Evolutionary conservation across 1,140 invertebrate species (phyloP).

Genomic region (Sitophilus oryzae): DNA sequence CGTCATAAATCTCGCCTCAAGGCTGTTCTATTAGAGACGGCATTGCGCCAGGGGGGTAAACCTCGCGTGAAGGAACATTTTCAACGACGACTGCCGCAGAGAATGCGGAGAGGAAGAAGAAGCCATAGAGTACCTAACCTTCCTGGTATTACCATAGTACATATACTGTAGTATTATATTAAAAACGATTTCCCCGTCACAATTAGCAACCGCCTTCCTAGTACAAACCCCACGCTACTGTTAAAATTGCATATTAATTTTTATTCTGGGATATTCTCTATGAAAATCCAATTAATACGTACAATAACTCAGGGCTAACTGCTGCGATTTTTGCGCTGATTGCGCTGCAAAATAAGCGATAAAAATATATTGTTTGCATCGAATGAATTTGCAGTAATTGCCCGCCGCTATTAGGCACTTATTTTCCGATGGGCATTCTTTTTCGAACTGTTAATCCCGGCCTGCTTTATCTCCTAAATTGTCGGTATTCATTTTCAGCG

Average conservation of each 20-base stretch:
- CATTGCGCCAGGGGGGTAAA: too few species aligned
- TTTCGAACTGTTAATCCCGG: slow-evolving; percentile 8
- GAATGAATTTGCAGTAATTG: slow-evolving; percentile 14
- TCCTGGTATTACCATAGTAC: too few species aligned
- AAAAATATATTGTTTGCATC: slow-evolving; percentile 18
- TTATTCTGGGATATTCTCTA: background rate
- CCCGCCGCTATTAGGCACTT: slow-evolving; percentile 8
- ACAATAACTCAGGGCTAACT: slow-evolving; percentile 7
- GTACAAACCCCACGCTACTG: too few species aligned
- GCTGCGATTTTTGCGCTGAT: background rate
- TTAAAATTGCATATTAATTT: background rate
- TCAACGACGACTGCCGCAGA: too few species aligned
- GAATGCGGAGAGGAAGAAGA: too few species aligned
- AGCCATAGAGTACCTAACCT: too few species aligned
- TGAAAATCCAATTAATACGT: slow-evolving; percentile 12
- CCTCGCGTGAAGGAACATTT: too few species aligned
- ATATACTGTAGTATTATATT: too few species aligned
- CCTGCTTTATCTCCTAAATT: slow-evolving; percentile 6
- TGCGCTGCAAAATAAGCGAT: slow-evolving; percentile 1
- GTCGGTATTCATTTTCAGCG: slow-evolving; percentile 1
- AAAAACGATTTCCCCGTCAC: too few species aligned
- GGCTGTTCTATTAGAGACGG: too few species aligned
- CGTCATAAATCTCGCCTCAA: too few species aligned
- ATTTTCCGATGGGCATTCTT: background rate
- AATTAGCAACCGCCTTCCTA: too few species aligned